These are phyloP conservation scores for Mythimna loreyi DNA, from an alignment of 2,888 invertebrate species.

Conservation along the genomic window DNA sequence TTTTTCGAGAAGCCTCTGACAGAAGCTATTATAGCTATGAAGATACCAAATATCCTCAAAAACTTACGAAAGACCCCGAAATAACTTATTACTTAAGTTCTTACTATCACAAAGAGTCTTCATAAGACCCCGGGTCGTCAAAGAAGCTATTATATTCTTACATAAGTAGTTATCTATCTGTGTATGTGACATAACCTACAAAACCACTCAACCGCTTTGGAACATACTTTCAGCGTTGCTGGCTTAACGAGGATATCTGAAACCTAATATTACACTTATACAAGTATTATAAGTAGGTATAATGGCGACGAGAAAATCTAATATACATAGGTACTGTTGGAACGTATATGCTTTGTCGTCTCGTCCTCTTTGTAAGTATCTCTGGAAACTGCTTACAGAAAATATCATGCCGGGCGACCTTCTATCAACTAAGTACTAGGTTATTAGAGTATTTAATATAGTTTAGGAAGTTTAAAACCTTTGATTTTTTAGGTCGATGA, in stretches of 20 bases:
- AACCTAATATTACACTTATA: constrained; percentile 53
- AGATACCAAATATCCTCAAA: not conserved
- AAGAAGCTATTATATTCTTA: not conserved
- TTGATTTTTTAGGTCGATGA: too few species aligned
- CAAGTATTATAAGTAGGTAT: constrained; percentile 20
- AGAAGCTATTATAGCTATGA: too few species aligned
- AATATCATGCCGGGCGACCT: not conserved
- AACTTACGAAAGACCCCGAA: not conserved
- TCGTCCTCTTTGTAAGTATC: not conserved
- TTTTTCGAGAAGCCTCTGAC: too few species aligned
- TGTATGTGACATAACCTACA: constrained; percentile 34
- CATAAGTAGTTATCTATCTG: not conserved
- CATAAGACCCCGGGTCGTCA: not conserved
- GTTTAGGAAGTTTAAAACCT: too few species aligned
- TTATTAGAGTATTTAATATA: too few species aligned
- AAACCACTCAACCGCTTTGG: constrained; percentile 56
- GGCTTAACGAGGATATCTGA: constrained; percentile 54
- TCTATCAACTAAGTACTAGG: too few species aligned
- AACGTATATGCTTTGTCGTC: not conserved
- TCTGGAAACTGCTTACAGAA: not conserved
- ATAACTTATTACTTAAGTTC: constrained; percentile 10
- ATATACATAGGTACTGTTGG: too few species aligned
- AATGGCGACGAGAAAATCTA: constrained; percentile 10
- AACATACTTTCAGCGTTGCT: constrained; percentile 37
- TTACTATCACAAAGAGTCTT: constrained; percentile 6